A percentile compares a stretch with the other conserved stretches of the same genome.
Conservation (phyloP, 1,140 invertebrate species). For the Drosophila teissieri region DNA sequence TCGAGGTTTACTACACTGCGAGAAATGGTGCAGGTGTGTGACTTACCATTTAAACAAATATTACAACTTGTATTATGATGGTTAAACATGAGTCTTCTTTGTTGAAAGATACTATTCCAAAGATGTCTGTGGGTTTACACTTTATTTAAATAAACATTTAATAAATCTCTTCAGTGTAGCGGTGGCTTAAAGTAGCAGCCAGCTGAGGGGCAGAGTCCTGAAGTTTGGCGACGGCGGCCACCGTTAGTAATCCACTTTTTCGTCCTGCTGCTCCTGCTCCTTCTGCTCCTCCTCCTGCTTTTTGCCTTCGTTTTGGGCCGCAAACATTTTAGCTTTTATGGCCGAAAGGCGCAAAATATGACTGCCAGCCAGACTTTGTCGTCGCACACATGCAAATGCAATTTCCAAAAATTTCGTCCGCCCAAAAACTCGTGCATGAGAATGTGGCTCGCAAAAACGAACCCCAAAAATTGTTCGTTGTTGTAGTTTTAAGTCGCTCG, state of each 20-base stretch:
- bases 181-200: not conserved
- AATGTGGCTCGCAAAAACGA: slow-evolving; percentile 30
- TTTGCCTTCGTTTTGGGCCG: slow-evolving; percentile 48
- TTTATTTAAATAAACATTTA: too few species aligned
- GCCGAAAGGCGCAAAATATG: slow-evolving; percentile 40
- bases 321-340: slow-evolving; percentile 56
- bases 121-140: too few species aligned
- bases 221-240: slow-evolving; percentile 7
- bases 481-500: slow-evolving; percentile 46
- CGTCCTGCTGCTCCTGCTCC: slow-evolving; percentile 11
- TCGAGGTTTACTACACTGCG: slow-evolving; percentile 14
- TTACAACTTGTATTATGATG: too few species aligned
- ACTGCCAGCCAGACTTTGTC: slow-evolving; percentile 1
- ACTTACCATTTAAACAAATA: too few species aligned
- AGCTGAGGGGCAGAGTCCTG: not conserved
- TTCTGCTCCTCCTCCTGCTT: slow-evolving; percentile 8
- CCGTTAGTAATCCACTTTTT: slow-evolving; percentile 53
- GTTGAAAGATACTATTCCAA: too few species aligned
- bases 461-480: slow-evolving; percentile 18
- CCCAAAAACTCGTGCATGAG: slow-evolving; percentile 39
- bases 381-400: slow-evolving; percentile 42
- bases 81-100: too few species aligned
- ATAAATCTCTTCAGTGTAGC: not conserved
- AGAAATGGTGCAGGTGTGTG: not conserved
- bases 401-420: slow-evolving; percentile 40